Evolutionary conservation across 2,888 invertebrate species (phyloP).

Genomic region (Catocala sponsa): DNA sequence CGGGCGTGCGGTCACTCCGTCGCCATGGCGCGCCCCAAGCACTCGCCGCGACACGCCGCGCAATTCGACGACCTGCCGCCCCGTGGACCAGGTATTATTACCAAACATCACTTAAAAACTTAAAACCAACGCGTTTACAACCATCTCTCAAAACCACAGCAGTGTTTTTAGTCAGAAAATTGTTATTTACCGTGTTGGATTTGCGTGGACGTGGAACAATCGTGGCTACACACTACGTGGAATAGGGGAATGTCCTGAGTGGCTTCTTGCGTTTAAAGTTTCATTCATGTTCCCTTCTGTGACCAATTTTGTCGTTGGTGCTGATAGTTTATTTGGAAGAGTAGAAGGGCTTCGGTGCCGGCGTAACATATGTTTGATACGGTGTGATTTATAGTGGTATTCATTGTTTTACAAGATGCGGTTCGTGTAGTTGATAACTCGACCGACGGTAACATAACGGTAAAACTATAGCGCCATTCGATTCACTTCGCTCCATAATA

Average conservation of each 20-base stretch:
- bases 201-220: constrained; percentile 39
- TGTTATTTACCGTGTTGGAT: constrained; percentile 9
- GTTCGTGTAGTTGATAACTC: constrained; percentile 8
- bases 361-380: constrained; percentile 25
- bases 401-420: constrained; percentile 13
- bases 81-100: constrained; percentile 81
- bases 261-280: constrained; percentile 23
- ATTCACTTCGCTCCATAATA: constrained; percentile 9
- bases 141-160: constrained; percentile 2
- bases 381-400: constrained; percentile 11
- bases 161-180: constrained; percentile 9
- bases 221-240: constrained; percentile 10
- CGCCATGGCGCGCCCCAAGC: constrained; percentile 84
- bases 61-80: constrained; percentile 81
- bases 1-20: constrained; percentile 78
- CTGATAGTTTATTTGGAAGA: constrained; percentile 14
- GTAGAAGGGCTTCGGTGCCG: constrained; percentile 6
- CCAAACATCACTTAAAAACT: constrained; percentile 22
- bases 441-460: constrained; percentile 29
- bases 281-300: constrained; percentile 27
- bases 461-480: constrained; percentile 20
- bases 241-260: constrained; percentile 9
- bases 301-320: constrained; percentile 27
- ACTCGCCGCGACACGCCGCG: constrained; percentile 82
- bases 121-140: constrained; percentile 6